Percentiles rank a stretch among this genome's conserved stretches.
These are phyloP conservation scores for Drosophila kanapiae DNA, from an alignment of 1,140 invertebrate species.

Conservation along the genomic window DNA sequence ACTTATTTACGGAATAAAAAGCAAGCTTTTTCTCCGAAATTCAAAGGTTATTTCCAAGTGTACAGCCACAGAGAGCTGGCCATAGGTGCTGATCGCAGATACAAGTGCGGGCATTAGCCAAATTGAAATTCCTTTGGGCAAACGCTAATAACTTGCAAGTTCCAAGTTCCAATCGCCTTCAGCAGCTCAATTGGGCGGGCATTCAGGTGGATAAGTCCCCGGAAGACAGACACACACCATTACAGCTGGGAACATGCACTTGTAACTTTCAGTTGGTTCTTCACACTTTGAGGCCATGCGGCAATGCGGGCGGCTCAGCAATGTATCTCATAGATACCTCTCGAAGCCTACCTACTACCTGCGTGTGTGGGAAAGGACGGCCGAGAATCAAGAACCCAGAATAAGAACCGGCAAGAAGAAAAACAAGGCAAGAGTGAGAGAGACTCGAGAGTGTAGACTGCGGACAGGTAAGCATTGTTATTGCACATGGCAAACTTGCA, in stretches of 20 bases:
- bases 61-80: conserved; percentile 3
- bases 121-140: conserved; percentile 71
- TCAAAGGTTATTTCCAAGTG: too few relatives aligned
- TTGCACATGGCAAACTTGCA: conserved; percentile 61
- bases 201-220: conserved; percentile 71
- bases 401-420: conserved; percentile 18
- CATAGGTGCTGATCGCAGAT: conserved; percentile 32
- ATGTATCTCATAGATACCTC: conserved; percentile 65
- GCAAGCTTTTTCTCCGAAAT: too few relatives aligned
- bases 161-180: conserved; percentile 45
- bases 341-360: conserved; percentile 69
- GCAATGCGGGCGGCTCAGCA: conserved; percentile 52
- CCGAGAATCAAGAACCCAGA: conserved; percentile 6
- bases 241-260: conserved; percentile 30
- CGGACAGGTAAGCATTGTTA: conserved; percentile 53
- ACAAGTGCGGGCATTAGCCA: conserved; percentile 52
- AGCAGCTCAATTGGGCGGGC: conserved; percentile 66
- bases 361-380: conserved; percentile 56
- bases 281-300: conserved; percentile 26
- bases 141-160: conserved; percentile 72
- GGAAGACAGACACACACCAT: conserved; percentile 39
- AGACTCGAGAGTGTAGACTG: conserved; percentile 9
- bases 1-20: too few relatives aligned
- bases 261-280: conserved; percentile 50
- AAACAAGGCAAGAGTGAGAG: background rate